A percentile compares a stretch with the other conserved stretches of the same genome.
Evolutionary conservation across 1,140 invertebrate species (phyloP).

Genomic region (Pinna nobilis): DNA sequence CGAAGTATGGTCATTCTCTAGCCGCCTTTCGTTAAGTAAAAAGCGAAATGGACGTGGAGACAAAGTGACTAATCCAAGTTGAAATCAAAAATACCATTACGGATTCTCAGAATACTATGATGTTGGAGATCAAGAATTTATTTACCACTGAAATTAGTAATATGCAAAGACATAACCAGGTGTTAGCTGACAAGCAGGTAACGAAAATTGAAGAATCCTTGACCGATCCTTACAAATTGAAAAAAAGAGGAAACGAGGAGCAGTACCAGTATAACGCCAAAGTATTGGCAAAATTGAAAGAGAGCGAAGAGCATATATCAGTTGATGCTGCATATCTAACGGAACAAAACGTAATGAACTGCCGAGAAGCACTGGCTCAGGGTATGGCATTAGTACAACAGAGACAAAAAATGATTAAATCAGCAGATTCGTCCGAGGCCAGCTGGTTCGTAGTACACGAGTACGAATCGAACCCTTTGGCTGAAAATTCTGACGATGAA

Average conservation of each 20-base stretch:
- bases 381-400: slow-evolving; percentile 15
- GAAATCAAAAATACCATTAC: neutral
- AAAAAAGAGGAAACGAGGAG: slow-evolving; percentile 6
- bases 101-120: neutral
- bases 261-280: slow-evolving; percentile 17
- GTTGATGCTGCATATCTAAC: neutral
- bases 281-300: neutral
- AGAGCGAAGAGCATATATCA: neutral
- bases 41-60: slow-evolving; percentile 15
- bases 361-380: neutral
- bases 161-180: slow-evolving; percentile 5
- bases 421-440: slow-evolving; percentile 29
- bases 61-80: neutral
- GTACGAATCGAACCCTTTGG: slow-evolving; percentile 22
- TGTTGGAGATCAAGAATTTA: slow-evolving; percentile 13
- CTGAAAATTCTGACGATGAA: slow-evolving; percentile 34
- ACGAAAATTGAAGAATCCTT: slow-evolving; percentile 6
- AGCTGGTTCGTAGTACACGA: slow-evolving; percentile 22
- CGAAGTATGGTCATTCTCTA: no score
- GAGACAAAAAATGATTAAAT: slow-evolving; percentile 33
- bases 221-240: slow-evolving; percentile 1
- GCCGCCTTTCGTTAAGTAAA: neutral
- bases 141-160: slow-evolving; percentile 1
- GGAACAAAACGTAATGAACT: neutral
- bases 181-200: slow-evolving; percentile 2